phyloP scores from a whole-genome alignment of 2,888 invertebrate species.

The Leptarthrus brevirostris region DNA sequence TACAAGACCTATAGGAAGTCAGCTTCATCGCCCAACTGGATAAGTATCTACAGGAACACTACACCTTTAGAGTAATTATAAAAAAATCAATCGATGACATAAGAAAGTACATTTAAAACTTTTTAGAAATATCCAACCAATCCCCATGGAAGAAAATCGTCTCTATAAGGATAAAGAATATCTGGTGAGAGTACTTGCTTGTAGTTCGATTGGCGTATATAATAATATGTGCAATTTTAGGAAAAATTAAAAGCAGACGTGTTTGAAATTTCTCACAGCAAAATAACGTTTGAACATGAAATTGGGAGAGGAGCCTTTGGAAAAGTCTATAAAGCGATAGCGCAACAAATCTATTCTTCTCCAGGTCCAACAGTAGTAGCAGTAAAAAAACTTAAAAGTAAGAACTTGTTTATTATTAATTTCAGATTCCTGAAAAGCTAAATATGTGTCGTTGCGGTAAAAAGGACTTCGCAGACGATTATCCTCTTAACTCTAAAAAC shows the following conservation, averaged over 20 bases:
- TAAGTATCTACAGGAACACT: conserved; percentile 57
- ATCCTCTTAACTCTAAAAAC: no score
- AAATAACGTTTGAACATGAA: conserved; percentile 64
- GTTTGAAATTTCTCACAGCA: conserved; percentile 61
- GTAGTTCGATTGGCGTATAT: not conserved
- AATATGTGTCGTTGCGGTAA: not conserved
- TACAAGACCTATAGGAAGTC: conserved; percentile 37
- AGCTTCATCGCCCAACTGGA: conserved; percentile 52
- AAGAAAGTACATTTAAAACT: not conserved
- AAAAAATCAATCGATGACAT: not conserved
- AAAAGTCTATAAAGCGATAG: conserved; percentile 75
- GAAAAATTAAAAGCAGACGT: no score
- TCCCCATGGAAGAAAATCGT: conserved; percentile 70
- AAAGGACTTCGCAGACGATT: no score
- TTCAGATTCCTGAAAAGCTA: not conserved
- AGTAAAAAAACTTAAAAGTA: conserved; percentile 80
- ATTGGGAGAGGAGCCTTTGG: conserved; percentile 84
- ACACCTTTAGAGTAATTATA: conserved; percentile 55
- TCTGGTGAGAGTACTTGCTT: conserved; percentile 67
- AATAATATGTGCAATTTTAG: conserved; percentile 51
- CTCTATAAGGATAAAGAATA: conserved; percentile 71
- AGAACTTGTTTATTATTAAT: conserved; percentile 52
- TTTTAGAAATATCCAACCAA: conserved; percentile 56
- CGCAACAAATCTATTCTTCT: conserved; percentile 69
- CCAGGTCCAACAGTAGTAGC: conserved; percentile 73